Percentiles rank a stretch among this genome's conserved stretches.
phyloP scores from a whole-genome alignment of 2,113 vertebrate genomes.

The Corythaixoides concolor region DNA sequence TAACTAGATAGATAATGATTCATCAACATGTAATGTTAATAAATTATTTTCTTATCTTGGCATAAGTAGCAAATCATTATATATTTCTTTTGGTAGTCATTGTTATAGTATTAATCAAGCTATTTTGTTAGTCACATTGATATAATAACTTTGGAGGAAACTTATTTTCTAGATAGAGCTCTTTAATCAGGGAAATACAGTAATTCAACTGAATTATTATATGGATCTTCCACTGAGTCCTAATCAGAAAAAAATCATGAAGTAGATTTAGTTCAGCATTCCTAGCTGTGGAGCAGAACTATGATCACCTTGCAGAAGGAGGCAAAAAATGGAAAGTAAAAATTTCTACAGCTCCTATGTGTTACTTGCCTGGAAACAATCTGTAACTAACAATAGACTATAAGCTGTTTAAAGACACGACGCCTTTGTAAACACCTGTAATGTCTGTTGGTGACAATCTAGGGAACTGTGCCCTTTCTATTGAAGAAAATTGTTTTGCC shows the following conservation, averaged over 20 bases:
- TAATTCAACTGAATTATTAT: neutral
- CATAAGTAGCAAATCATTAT: neutral
- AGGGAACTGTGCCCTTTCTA: neutral
- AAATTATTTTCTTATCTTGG: conserved; percentile 6
- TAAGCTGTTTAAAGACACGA: neutral
- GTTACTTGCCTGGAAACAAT: neutral
- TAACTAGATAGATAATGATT: conserved; percentile 9
- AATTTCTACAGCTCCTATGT: neutral
- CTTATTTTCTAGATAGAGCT: neutral
- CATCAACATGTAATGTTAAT: neutral
- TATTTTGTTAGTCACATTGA: neutral
- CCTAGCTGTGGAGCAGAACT: neutral
- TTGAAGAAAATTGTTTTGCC: neutral
- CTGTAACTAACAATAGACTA: neutral
- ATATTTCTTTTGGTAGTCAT: neutral
- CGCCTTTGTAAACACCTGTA: neutral
- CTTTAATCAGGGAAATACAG: neutral
- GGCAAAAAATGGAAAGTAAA: neutral
- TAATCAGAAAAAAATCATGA: neutral
- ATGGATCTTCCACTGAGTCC: neutral
- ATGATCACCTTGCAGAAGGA: neutral
- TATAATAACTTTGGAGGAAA: neutral
- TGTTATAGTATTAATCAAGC: conserved; percentile 10
- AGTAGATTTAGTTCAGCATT: neutral
- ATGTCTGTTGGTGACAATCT: neutral